Conservation (phyloP, 2,888 invertebrate species). For the Synergus laeviventris region DNA sequence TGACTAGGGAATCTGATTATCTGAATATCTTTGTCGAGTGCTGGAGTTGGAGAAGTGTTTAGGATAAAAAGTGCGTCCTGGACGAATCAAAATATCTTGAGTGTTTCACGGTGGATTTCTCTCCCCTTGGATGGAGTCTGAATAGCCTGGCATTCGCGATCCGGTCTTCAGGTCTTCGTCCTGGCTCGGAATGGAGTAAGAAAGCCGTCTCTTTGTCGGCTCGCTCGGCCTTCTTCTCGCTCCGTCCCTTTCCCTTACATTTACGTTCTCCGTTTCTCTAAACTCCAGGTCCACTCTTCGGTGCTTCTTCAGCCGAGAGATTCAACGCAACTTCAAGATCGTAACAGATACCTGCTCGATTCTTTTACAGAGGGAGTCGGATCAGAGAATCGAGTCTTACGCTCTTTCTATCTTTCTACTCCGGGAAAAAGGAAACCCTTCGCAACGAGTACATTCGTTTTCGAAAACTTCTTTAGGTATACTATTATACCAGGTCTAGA, state of each 20-base stretch:
- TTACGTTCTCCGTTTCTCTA: slow-evolving; percentile 40
- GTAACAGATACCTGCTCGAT: slow-evolving; percentile 57
- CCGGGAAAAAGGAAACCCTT: slow-evolving; percentile 47
- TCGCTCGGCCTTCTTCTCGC: slow-evolving; percentile 52
- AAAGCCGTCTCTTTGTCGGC: slow-evolving; percentile 67
- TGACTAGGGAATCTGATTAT: not conserved
- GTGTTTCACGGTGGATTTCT: slow-evolving; percentile 42
- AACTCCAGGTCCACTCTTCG: slow-evolving; percentile 22
- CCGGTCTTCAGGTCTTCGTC: slow-evolving; percentile 56
- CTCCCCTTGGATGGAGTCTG: slow-evolving; percentile 47
- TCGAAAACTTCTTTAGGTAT: slow-evolving; percentile 28
- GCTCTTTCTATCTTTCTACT: not conserved
- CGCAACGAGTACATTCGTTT: slow-evolving; percentile 3
- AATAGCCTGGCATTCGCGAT: slow-evolving; percentile 54
- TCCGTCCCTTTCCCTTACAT: slow-evolving; percentile 36
- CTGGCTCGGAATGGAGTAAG: slow-evolving; percentile 58
- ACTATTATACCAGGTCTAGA: no score
- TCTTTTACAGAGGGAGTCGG: slow-evolving; percentile 50
- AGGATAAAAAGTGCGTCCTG: slow-evolving; percentile 28
- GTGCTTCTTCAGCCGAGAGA: slow-evolving; percentile 52
- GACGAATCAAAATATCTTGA: slow-evolving; percentile 51
- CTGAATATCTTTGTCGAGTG: not conserved
- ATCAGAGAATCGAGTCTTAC: slow-evolving; percentile 52
- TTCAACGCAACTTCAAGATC: slow-evolving; percentile 54
- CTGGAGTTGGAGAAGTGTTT: slow-evolving; percentile 2